phyloP scores from a whole-genome alignment of 2,888 invertebrate genomes.

The Macrophya annulata region DNA sequence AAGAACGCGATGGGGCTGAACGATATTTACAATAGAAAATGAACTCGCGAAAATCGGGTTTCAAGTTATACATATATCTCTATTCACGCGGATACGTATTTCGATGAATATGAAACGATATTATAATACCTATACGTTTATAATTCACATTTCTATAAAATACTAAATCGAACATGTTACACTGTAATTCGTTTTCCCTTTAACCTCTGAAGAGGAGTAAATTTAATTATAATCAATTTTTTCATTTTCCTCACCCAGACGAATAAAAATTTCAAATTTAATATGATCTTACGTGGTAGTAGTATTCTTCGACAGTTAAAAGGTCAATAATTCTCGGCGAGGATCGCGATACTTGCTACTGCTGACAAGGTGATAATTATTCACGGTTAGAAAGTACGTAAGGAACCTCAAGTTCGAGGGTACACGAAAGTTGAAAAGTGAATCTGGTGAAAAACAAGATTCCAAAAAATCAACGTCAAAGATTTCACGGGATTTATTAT shows the following conservation, averaged over 20 bases:
- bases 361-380: conserved; percentile 45
- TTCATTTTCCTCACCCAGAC: not conserved
- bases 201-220: not conserved
- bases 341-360: conserved; percentile 3
- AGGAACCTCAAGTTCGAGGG: no score
- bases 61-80: not conserved
- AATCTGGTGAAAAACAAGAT: conserved; percentile 14
- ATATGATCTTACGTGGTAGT: not conserved
- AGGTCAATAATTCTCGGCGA: conserved; percentile 9
- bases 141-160: not conserved
- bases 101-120: not conserved
- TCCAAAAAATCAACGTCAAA: conserved; percentile 42
- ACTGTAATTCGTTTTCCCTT: not conserved
- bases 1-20: not conserved
- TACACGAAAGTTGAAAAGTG: not conserved
- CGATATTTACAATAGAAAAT: conserved; percentile 52
- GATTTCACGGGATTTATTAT: conserved; percentile 10
- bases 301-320: conserved; percentile 16
- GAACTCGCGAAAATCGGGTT: conserved; percentile 44
- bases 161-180: not conserved
- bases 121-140: not conserved
- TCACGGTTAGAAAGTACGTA: not conserved
- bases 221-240: conserved; percentile 16
- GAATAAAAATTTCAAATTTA: conserved; percentile 37
- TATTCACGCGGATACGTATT: not conserved